Conservation (phyloP, 2,888 invertebrate species). For the Scrobipalpa costella region DNA sequence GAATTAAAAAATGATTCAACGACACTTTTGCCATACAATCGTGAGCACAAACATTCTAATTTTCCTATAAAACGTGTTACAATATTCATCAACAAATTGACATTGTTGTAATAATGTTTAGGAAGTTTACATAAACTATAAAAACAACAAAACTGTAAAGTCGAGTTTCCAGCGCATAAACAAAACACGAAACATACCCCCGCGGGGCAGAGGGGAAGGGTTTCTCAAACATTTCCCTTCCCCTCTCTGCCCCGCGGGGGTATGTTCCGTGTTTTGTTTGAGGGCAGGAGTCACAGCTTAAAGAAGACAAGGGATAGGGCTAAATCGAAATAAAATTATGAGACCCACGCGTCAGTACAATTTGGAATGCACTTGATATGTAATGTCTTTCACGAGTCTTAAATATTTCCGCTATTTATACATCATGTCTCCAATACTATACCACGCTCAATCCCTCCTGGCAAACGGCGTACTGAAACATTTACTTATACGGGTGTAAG, state of each 20-base stretch:
- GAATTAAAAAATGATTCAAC: constrained; percentile 16
- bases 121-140: not conserved
- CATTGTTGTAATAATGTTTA: constrained; percentile 48
- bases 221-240: no score
- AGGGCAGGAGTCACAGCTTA: no score
- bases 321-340: constrained; percentile 11
- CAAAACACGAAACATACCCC: no score
- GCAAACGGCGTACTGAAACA: no score
- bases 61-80: not conserved
- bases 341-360: constrained; percentile 34
- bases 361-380: constrained; percentile 52
- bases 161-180: no score
- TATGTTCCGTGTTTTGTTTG: no score
- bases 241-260: no score
- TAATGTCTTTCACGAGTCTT: constrained; percentile 17
- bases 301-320: constrained; percentile 16
- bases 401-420: constrained; percentile 26
- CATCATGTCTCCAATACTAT: not conserved
- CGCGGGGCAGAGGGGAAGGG: no score
- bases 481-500: no score
- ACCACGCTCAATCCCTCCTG: no score
- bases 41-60: constrained; percentile 9
- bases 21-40: not conserved
- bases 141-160: constrained; percentile 11
- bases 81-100: constrained; percentile 44